A percentile compares a stretch with the other conserved stretches of the same genome.
Evolutionary conservation across 1,140 invertebrate genomes (phyloP).

Genomic region (Ctenoplectra terminalis): DNA sequence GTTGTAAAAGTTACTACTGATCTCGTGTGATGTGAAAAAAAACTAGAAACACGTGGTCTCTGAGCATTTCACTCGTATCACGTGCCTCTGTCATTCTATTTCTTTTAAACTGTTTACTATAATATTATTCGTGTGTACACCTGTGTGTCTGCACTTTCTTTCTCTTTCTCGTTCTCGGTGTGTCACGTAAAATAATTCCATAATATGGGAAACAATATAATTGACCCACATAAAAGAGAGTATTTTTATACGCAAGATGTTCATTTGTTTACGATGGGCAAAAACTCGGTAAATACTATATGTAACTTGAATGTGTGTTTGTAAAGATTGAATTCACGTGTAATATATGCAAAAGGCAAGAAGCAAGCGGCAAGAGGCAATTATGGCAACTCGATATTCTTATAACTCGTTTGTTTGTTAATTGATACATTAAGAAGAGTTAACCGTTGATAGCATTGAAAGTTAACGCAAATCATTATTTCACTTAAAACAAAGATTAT

Average conservation of each 20-base stretch:
- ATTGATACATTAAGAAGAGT: not conserved
- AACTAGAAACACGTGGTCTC: not conserved
- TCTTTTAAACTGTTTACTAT: not conserved
- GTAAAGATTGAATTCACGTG: not conserved
- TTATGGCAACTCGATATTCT: not conserved
- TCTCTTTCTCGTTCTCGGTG: not conserved
- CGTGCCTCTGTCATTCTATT: not conserved
- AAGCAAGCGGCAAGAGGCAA: conserved; percentile 31
- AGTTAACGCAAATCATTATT: not conserved
- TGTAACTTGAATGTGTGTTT: conserved; percentile 1
- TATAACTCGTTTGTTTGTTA: not conserved
- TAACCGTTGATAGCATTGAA: not conserved
- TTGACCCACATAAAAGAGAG: not conserved
- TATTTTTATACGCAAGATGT: not conserved
- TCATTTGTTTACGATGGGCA: not conserved
- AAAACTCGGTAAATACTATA: not conserved
- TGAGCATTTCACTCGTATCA: not conserved
- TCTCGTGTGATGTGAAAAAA: not conserved
- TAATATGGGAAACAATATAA: not conserved
- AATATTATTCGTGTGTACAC: not conserved
- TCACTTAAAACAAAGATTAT: too few species aligned
- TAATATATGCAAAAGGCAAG: conserved; percentile 32
- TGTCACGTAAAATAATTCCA: not conserved
- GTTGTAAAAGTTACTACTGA: not conserved
- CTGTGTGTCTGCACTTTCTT: not conserved